A percentile compares a stretch with the other conserved stretches of the same genome.
phyloP scores from a whole-genome alignment of 2,888 invertebrate genomes.

The Epinotia ramella region DNA sequence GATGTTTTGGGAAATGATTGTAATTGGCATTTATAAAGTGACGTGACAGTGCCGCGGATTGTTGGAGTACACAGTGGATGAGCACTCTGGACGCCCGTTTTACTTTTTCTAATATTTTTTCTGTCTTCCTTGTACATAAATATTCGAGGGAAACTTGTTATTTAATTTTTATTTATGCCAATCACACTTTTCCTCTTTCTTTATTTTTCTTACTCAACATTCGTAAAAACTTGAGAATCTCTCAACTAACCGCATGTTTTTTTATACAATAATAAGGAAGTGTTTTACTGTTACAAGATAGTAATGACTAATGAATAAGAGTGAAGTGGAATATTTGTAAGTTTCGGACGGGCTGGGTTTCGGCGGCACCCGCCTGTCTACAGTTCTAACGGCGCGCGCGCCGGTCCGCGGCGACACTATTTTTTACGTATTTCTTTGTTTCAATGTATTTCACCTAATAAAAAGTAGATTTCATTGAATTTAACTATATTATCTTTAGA shows the following conservation, averaged over 20 bases:
- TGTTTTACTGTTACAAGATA: constrained; percentile 3
- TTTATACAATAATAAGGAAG: constrained; percentile 43
- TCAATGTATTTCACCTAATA: constrained; percentile 46
- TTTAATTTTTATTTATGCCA: constrained; percentile 77
- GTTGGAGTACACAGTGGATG: constrained; percentile 72
- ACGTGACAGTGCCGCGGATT: constrained; percentile 75
- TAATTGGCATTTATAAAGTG: constrained; percentile 84
- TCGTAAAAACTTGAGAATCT: constrained; percentile 55
- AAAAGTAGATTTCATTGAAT: not conserved
- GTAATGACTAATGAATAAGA: not conserved
- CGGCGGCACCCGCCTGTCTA: constrained; percentile 79
- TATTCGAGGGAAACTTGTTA: constrained; percentile 65
- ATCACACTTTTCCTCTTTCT: constrained; percentile 77
- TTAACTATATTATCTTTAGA: not conserved
- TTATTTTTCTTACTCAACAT: constrained; percentile 59
- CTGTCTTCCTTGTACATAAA: constrained; percentile 72
- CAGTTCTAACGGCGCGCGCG: constrained; percentile 80
- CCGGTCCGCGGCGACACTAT: constrained; percentile 57
- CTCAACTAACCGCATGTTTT: constrained; percentile 72
- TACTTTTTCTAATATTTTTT: constrained; percentile 62
- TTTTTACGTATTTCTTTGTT: constrained; percentile 65
- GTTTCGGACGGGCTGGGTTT: constrained; percentile 63
- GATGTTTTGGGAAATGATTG: constrained; percentile 75
- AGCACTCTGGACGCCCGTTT: constrained; percentile 66
- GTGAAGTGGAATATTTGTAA: constrained; percentile 49